Base-by-base conservation (phyloP, 2,888 invertebrate species). In the Dysmachus trigonus region DNA sequence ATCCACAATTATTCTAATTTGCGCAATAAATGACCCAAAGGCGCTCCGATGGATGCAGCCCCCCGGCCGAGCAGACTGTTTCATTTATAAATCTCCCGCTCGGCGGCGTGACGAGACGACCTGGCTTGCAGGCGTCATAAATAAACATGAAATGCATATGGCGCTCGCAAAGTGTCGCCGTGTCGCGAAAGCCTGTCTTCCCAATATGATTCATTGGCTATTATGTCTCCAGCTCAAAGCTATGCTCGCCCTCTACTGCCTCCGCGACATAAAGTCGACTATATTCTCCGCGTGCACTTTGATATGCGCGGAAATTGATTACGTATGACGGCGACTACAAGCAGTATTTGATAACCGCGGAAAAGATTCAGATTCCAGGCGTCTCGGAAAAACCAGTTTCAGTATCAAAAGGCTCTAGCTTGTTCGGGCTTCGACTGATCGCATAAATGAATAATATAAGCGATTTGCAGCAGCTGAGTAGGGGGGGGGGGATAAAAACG, bases 171-270 rank as follows among this genome's bases (percentile, higher is more conserved):
- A 51, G 33, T 79, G 27, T 31, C 62, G 8, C 62, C 62, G 31
- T 53, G 81, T 81, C 47, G 27, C 53, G 53, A 81, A 53, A 51
- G 31, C 6, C 83, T 83, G 72, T 72, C 83, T 33, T n/a, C 10
- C 38, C 72, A 41, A 83, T 83, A 72, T 83, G 83, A 83, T 83
- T 72, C 83, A 83, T 83, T 30, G 38, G 6, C 22, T 83, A 83
- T 72, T 83, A 72, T 72, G 33, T 33, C 31, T 62, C 51, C 1
- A 2, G 30, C 15, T 22, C 72, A 7, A n/a, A 72, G 13, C 30
- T 22, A 30, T 18, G 13, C 31, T 73, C 33, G 15, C 33, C 73
- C 73, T 13, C 73, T n/a, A n/a, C n/a, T n/a, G n/a, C 27, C 73
- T 22, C 2, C 15, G 73, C 62, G 27, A 62, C 62, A 41, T 15